Percentiles rank a stretch among this genome's conserved stretches.
Conservation (phyloP, 2,888 invertebrate genomes). For the Drosophila siamana region DNA sequence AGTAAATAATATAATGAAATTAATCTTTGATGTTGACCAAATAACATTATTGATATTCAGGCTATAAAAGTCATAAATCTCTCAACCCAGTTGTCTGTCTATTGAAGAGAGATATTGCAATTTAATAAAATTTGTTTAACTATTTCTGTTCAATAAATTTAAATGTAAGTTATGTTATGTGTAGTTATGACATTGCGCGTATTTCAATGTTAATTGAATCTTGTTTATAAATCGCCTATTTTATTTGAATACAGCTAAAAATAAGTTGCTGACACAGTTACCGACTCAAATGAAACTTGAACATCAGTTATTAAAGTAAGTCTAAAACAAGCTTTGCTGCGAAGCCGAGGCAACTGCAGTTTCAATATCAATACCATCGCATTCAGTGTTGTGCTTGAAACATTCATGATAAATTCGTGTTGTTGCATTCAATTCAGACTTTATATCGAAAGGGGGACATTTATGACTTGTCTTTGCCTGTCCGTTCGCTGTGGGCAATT, state of each 20-base stretch:
- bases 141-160: too few relatives aligned
- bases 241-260: neutral
- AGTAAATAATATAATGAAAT: too few relatives aligned
- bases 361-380: neutral
- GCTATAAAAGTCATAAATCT: too few relatives aligned
- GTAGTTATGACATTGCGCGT: too few relatives aligned
- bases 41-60: too few relatives aligned
- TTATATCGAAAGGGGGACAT: slow-evolving; percentile 32
- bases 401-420: slow-evolving; percentile 14
- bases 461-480: slow-evolving; percentile 69
- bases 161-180: too few relatives aligned
- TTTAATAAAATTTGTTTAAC: too few relatives aligned
- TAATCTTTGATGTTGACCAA: too few relatives aligned
- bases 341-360: neutral
- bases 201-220: too few relatives aligned
- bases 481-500: slow-evolving; percentile 52
- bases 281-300: neutral
- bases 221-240: too few relatives aligned
- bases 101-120: too few relatives aligned
- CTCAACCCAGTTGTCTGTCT: too few relatives aligned
- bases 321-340: neutral
- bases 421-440: slow-evolving; percentile 7
- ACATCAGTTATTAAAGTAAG: neutral
- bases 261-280: neutral
- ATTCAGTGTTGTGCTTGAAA: neutral